Evolutionary conservation across 2,888 invertebrate species (phyloP).

Genomic region (Pristionchus exspectatus): DNA sequence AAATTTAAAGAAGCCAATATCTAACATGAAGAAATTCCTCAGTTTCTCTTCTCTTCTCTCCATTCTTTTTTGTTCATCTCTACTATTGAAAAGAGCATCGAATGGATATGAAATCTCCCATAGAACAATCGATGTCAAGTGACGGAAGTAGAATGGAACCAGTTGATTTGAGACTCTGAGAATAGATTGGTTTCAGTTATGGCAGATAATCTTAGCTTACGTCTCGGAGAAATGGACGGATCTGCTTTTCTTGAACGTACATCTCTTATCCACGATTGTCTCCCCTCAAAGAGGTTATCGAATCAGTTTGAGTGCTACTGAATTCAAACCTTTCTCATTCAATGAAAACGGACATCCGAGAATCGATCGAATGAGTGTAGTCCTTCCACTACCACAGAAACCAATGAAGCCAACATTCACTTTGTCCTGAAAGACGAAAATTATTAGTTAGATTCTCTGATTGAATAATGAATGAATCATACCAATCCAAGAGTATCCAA

Average conservation of each 20-base stretch:
- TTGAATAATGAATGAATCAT: not conserved
- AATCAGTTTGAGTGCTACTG: not conserved
- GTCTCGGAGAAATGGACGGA: constrained; percentile 53
- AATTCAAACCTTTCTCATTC: not conserved
- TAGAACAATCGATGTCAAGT: constrained; percentile 35
- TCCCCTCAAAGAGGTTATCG: not conserved
- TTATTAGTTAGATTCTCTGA: not conserved
- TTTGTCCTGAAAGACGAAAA: constrained; percentile 49
- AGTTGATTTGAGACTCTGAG: constrained; percentile 1
- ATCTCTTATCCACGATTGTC: constrained; percentile 24
- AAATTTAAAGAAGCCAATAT: not conserved
- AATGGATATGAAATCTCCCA: constrained; percentile 57
- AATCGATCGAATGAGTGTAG: constrained; percentile 40
- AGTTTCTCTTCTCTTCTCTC: constrained; percentile 49
- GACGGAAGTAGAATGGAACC: constrained; percentile 54
- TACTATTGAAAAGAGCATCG: constrained; percentile 24
- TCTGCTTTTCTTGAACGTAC: constrained; percentile 44
- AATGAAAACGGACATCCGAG: constrained; percentile 33
- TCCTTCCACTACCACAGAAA: constrained; percentile 43
- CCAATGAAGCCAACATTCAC: constrained; percentile 51
- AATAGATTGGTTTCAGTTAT: not conserved
- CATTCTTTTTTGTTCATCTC: constrained; percentile 47
- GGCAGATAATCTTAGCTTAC: not conserved
- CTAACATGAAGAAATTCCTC: constrained; percentile 34
- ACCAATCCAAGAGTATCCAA: constrained; percentile 15